Percentiles rank a stretch among this genome's conserved stretches.
Evolutionary conservation across 2,113 vertebrate genomes (phyloP).

Genomic region (Dendrocopos noguchii): DNA sequence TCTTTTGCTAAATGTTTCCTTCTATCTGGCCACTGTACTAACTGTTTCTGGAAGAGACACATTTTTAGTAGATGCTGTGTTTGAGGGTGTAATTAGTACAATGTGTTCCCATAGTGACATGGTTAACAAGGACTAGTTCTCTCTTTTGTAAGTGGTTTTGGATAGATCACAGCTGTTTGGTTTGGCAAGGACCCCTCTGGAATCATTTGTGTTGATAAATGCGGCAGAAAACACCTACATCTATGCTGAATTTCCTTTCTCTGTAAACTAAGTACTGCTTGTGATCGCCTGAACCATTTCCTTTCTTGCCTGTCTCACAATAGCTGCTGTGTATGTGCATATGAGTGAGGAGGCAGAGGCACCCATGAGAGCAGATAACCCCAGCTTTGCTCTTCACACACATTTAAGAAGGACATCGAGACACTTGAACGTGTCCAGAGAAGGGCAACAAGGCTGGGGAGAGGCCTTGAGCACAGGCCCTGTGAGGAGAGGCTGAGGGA

Average conservation of each 20-base stretch:
- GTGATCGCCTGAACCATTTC: neutral
- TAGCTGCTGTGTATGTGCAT: neutral
- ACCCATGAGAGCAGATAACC: neutral
- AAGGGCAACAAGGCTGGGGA: too few species aligned
- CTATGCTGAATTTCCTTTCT: conserved; percentile 10
- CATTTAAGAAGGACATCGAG: too few species aligned
- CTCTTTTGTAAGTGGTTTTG: conserved; percentile 19
- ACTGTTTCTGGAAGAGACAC: neutral
- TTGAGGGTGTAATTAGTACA: conserved; percentile 8
- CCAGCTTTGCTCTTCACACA: neutral
- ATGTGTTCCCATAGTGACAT: neutral
- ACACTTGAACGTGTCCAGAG: too few species aligned
- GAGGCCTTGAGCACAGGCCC: too few species aligned
- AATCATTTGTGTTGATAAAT: conserved; percentile 22
- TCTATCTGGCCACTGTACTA: neutral
- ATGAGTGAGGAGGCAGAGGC: neutral
- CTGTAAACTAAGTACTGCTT: neutral
- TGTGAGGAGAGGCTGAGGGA: too few species aligned
- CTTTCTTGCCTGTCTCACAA: neutral
- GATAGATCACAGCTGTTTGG: neutral
- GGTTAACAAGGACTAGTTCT: neutral
- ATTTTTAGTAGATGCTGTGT: conserved; percentile 2
- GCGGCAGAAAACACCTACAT: conserved; percentile 1
- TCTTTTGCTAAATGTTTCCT: conserved; percentile 22
- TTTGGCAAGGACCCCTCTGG: conserved; percentile 3